Evolutionary conservation across 92 coral and sea anemone genomes (phyloP).

Genomic region (Desmophyllum pertusum): DNA sequence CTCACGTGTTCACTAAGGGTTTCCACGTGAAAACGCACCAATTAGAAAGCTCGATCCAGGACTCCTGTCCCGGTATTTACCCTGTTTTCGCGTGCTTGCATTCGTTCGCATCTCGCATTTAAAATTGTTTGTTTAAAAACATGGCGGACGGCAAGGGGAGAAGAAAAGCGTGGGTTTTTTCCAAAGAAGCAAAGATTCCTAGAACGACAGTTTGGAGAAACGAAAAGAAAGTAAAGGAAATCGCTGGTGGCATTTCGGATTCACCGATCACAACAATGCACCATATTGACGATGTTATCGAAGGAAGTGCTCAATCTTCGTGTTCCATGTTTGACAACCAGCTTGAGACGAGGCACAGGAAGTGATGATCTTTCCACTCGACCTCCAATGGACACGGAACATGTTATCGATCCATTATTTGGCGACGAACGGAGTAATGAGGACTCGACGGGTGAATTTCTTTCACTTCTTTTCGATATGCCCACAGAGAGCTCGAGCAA

Average conservation of each 20-base stretch:
- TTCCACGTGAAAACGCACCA: slow-evolving; percentile 16
- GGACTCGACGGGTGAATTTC: not conserved
- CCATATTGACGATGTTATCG: not conserved
- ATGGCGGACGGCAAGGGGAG: slow-evolving; percentile 12
- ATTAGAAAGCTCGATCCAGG: slow-evolving; percentile 25
- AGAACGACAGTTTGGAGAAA: slow-evolving; percentile 47
- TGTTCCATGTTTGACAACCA: not conserved
- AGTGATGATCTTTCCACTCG: slow-evolving; percentile 8
- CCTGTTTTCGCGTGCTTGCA: not conserved
- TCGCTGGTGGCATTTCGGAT: slow-evolving; percentile 3
- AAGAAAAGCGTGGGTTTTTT: slow-evolving; percentile 37
- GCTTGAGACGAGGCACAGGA: not conserved
- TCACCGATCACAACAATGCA: not conserved
- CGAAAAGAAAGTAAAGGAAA: slow-evolving; percentile 9
- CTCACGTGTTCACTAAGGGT: not conserved
- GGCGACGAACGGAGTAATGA: not conserved
- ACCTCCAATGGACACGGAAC: not conserved
- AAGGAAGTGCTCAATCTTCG: slow-evolving; percentile 4
- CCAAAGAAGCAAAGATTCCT: slow-evolving; percentile 53
- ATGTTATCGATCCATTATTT: not conserved
- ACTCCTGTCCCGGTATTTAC: not conserved
- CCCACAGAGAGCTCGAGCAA: not conserved
- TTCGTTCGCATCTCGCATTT: not conserved
- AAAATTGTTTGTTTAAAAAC: not conserved
- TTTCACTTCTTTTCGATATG: not conserved